A percentile compares a stretch with the other conserved stretches of the same genome.
Evolutionary conservation across 2,797 vertebrate genomes (phyloP).

Genomic region (Catharus ustulatus): DNA sequence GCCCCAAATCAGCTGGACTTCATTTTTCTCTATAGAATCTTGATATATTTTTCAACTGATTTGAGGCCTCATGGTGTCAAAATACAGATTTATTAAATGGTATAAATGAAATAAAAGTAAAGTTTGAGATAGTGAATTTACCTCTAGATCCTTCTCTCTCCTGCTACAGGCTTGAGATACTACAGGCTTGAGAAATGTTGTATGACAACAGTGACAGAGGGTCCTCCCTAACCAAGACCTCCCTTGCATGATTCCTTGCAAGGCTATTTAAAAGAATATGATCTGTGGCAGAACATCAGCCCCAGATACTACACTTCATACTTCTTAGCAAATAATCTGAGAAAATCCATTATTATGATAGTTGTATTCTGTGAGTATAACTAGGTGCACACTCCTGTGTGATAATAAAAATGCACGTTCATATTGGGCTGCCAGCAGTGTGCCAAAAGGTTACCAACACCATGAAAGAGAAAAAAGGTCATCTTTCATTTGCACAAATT

Average conservation of each 20-base stretch:
- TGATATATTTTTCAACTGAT: not conserved
- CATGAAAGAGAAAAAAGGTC: not conserved
- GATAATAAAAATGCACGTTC: not conserved
- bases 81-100: not conserved
- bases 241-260: not conserved
- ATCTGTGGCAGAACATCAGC: not conserved
- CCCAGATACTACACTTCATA: not conserved
- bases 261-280: not conserved
- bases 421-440: not conserved
- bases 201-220: not conserved
- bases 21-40: not conserved
- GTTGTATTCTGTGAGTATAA: not conserved
- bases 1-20: not conserved
- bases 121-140: not conserved
- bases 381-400: not conserved
- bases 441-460: not conserved
- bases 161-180: not conserved
- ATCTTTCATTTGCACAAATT: not conserved
- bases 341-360: not conserved
- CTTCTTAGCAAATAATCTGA: not conserved
- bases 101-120: not conserved
- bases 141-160: not conserved
- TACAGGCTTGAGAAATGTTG: not conserved
- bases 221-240: not conserved
- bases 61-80: not conserved